phyloP scores from a whole-genome alignment of 2,113 vertebrate species.

The Clinocottus analis region DNA sequence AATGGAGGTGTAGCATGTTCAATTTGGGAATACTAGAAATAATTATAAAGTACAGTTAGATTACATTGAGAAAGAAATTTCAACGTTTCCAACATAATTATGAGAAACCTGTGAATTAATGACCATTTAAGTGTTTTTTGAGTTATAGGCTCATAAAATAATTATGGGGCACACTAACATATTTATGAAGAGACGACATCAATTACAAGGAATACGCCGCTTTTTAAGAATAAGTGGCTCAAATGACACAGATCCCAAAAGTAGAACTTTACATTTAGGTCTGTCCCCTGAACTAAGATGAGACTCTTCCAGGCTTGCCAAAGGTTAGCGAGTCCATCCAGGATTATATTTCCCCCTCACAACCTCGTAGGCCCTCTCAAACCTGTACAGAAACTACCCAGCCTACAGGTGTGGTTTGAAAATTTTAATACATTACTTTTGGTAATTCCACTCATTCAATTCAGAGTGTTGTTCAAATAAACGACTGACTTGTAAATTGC shows the following conservation, averaged over 20 bases:
- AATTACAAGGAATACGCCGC: background rate
- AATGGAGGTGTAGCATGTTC: background rate
- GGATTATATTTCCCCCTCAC: background rate
- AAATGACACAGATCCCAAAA: background rate
- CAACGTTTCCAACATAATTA: background rate
- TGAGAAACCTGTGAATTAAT: background rate
- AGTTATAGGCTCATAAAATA: constrained; percentile 11
- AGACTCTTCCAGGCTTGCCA: background rate
- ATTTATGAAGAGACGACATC: background rate
- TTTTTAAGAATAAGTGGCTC: background rate
- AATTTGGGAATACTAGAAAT: background rate
- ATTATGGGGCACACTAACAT: background rate
- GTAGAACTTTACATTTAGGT: background rate
- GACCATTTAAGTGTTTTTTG: background rate
- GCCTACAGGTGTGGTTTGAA: background rate
- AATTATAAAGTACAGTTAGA: background rate
- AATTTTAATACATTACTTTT: background rate
- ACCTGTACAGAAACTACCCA: background rate
- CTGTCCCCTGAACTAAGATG: background rate
- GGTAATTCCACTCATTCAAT: constrained; percentile 1
- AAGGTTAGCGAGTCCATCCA: constrained; percentile 11
- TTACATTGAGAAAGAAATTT: background rate
- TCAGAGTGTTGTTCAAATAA: constrained; percentile 17
- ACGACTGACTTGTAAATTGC: constrained; percentile 59
- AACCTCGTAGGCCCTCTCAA: background rate